Percentiles rank a stretch among this genome's conserved stretches.
Evolutionary conservation across 1,140 invertebrate species (phyloP).

Genomic region (Portunus trituberculatus): DNA sequence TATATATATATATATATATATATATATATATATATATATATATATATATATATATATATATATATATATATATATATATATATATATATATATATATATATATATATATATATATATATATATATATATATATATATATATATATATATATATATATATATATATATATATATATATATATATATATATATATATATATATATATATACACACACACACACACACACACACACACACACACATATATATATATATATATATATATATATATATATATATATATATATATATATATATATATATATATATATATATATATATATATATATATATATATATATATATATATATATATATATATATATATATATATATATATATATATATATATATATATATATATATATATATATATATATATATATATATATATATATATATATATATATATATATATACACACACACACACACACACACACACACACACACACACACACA

Average conservation of each 20-base stretch:
- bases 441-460: background rate
- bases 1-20: slow-evolving; percentile 59
- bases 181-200: slow-evolving; percentile 41
- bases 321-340: slow-evolving; percentile 13
- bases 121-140: slow-evolving; percentile 35
- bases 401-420: slow-evolving; percentile 3
- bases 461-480: slow-evolving; percentile 55
- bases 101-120: slow-evolving; percentile 60
- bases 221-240: background rate
- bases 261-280: slow-evolving; percentile 51
- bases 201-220: slow-evolving; percentile 44
- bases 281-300: slow-evolving; percentile 23
- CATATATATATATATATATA: slow-evolving; percentile 43
- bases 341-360: slow-evolving; percentile 3
- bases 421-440: background rate
- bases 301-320: background rate
- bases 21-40: slow-evolving; percentile 56
- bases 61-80: slow-evolving; percentile 55
- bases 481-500: slow-evolving; percentile 55
- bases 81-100: slow-evolving; percentile 53
- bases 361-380: slow-evolving; percentile 4
- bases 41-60: slow-evolving; percentile 61
- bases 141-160: slow-evolving; percentile 37
- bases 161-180: slow-evolving; percentile 54
- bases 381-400: slow-evolving; percentile 4